Evolutionary conservation across 2,113 vertebrate genomes (phyloP), one percentile per base, ranked within the genome.

Genomic region (Xyrauchen texanus): DNA sequence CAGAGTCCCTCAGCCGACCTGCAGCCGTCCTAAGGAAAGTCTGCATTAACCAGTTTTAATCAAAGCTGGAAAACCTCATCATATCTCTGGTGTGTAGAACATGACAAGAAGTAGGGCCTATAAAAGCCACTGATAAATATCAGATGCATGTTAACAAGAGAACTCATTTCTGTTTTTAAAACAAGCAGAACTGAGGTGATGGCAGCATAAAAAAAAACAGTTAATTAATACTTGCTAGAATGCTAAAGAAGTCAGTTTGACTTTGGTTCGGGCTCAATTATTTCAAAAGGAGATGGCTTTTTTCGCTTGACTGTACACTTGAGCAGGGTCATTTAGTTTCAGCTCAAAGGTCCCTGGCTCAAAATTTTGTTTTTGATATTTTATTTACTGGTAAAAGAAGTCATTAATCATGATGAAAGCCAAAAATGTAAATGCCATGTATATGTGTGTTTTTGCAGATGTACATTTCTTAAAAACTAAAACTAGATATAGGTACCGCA

Each of bases 141-240:
- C 51, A 77, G 71, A 45, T 70, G 45, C 57, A 60, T 49, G 42
- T 79, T 80, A 82, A 77, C 70, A 53, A 79, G 80, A 42, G n/a
- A 58, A 51, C 75, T 63, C 75, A 68, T 66, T 67, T 76, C 71
- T 79, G 64, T 58, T 58, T 75, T 70, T 60, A 60, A 70, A 53
- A 16, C 67, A 51, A 70, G 5, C 0, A 21, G 21, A 34, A 34
- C 21, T 34, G 44, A 76, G 60, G 55, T 34, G 70, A 61, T 47
- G 1, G 21, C 46, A 4, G 21, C 42, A 58, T 3, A 34, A 34
- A 34, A 34, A 34, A 34, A 34, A 34, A 7, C 53, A 55, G 55
- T 34, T 63, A 10, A 75, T 34, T 74, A 51, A 5, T 34, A 15
- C n/a, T 65, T 44, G 34, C 9, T 6, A 6, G 6, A 42, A 45